Percentiles rank a stretch among this genome's conserved stretches.
phyloP scores from a whole-genome alignment of 2,888 invertebrate genomes.

The Oasisia sp. region DNA sequence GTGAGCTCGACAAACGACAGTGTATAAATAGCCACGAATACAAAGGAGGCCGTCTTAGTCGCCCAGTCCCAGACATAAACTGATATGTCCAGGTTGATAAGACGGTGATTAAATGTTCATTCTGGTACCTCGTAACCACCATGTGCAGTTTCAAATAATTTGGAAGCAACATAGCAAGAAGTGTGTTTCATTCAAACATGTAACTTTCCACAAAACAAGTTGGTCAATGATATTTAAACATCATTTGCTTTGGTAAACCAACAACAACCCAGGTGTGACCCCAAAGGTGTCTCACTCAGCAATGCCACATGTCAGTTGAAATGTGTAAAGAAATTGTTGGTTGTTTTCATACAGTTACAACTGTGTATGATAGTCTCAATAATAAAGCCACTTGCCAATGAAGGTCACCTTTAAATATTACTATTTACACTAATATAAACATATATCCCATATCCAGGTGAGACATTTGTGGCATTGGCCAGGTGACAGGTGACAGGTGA shows the following conservation, averaged over 20 bases:
- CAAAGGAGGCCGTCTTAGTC: background rate
- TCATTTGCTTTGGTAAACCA: background rate
- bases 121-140: background rate
- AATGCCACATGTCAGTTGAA: no score
- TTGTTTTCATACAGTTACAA: no score
- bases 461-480: background rate
- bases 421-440: no score
- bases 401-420: no score
- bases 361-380: no score
- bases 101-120: background rate
- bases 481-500: background rate
- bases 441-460: background rate
- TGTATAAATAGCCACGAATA: background rate
- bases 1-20: background rate
- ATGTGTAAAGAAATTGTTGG: no score
- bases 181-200: background rate
- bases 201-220: no score
- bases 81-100: background rate
- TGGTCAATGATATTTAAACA: background rate
- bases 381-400: no score
- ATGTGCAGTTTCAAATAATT: no score
- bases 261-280: background rate
- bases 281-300: background rate
- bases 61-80: background rate
- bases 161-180: background rate